Percentiles rank a stretch among this genome's conserved stretches.
These are phyloP conservation scores for Lota lota DNA, from an alignment of 2,113 vertebrate genomes.

Conservation along the genomic window DNA sequence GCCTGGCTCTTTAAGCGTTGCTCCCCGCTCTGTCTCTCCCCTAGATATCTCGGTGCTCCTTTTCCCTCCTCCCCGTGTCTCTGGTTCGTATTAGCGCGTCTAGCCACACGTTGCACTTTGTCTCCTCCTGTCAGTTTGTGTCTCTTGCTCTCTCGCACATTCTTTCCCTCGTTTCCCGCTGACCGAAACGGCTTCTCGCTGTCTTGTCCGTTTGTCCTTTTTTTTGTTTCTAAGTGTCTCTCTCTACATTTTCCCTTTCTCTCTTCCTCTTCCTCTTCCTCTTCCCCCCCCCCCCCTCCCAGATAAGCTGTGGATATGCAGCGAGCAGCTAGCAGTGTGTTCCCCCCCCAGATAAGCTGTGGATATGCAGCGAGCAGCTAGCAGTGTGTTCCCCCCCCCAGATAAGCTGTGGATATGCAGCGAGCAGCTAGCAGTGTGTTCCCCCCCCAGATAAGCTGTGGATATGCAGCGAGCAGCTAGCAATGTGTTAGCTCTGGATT, in stretches of 20 bases:
- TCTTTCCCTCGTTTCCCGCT: too few species aligned
- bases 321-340: too few species aligned
- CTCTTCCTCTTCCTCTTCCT: slow-evolving; percentile 9
- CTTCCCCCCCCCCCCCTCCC: neutral
- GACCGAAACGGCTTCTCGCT: neutral
- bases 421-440: too few species aligned
- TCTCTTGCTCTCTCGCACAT: neutral
- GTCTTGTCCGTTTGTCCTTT: neutral
- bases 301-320: slow-evolving; percentile 12
- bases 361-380: too few species aligned
- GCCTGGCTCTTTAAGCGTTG: neutral
- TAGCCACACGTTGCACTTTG: neutral
- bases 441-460: too few species aligned
- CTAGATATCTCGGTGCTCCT: slow-evolving; percentile 24
- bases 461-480: too few species aligned
- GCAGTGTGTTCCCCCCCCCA: too few species aligned
- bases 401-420: too few species aligned
- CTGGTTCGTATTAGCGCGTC: neutral
- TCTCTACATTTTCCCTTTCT: slow-evolving; percentile 1
- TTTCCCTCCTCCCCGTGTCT: neutral
- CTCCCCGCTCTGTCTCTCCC: neutral
- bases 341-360: too few species aligned
- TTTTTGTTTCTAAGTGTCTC: neutral
- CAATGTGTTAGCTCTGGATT: too few species aligned
- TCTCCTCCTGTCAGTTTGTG: neutral